Base-by-base conservation (phyloP, 2,888 invertebrate genomes). In the Torymus aiolomorphi region DNA sequence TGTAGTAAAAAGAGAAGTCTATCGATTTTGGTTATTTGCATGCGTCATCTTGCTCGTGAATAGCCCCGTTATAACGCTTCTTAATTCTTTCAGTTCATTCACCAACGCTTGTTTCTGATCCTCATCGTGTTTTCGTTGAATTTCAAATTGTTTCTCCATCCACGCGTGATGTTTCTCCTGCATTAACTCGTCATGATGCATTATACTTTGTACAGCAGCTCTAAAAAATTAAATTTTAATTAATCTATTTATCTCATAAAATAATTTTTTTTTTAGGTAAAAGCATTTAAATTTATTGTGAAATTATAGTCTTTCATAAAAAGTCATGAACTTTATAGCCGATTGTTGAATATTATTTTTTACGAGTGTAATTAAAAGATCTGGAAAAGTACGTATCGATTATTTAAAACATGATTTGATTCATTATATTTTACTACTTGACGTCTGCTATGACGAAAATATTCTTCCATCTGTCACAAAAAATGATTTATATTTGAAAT, bases 121-220 rank as follows among this genome's bases (percentile, higher is more conserved):
- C 8, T 82, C 80, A 69, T 86, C 84, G 63, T 86, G 84, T 14
- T 85, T 84, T 65, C 86, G 80, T 69, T 86, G 86, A 56, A 85
- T 83, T 65, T 85, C 85, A 66, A 86, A 86, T 72, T 86, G 86
- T 51, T 83, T 82, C 66, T 86, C 86, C 83, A 86, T 83, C 86
- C 86, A 86, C 3, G 54, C 49, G 8, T 85, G 85, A 78, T 87
- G 86, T 54, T 83, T 81, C 31, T 84, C 52, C 59, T 87, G 86
- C 78, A 87, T 73, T 11, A 82, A 12, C 74, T 85, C 84, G 59
- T 86, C 83, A 61, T 86, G 85, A 62, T 84, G 82, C 57, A 85
- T 78, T n/a, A 83, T 78, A 13, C 49, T 75, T 69, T 80, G 80
- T n/a, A 82, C 75, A 31, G 82, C 82, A 54, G 78, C 78, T 31